A percentile compares a stretch with the other conserved stretches of the same genome.
Evolutionary conservation across 2,888 invertebrate genomes (phyloP).

Genomic region (Leucophenga montana): DNA sequence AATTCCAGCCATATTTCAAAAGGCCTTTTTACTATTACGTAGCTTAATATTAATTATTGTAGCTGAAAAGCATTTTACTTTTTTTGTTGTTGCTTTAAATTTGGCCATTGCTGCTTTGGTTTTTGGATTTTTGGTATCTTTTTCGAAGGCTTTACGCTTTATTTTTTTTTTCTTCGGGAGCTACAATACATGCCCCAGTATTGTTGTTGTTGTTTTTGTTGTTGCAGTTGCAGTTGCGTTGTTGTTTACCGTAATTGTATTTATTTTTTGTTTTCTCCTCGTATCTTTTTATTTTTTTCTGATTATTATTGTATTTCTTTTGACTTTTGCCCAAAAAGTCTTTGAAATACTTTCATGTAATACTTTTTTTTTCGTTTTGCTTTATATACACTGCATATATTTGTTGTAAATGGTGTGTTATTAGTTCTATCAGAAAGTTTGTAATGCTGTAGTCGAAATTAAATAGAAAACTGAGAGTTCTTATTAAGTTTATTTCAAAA

Average conservation of each 20-base stretch:
- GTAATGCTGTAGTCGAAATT: too few relatives aligned
- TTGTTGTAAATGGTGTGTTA: too few relatives aligned
- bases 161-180: slow-evolving; percentile 21
- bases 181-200: too few relatives aligned
- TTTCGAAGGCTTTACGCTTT: not conserved
- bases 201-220: slow-evolving; percentile 32
- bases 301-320: slow-evolving; percentile 37
- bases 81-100: slow-evolving; percentile 14
- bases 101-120: not conserved
- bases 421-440: too few relatives aligned
- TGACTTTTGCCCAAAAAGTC: slow-evolving; percentile 41
- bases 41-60: not conserved
- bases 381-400: not conserved
- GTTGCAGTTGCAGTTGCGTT: slow-evolving; percentile 2
- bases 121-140: slow-evolving; percentile 35
- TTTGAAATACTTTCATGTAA: not conserved
- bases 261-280: slow-evolving; percentile 23
- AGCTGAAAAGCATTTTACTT: slow-evolving; percentile 7
- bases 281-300: slow-evolving; percentile 25
- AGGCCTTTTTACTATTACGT: too few relatives aligned
- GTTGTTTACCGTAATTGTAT: slow-evolving; percentile 20
- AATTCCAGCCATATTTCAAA: too few relatives aligned
- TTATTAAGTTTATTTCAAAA: too few relatives aligned
- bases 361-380: not conserved
- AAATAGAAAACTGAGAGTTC: too few relatives aligned